phyloP scores from a whole-genome alignment of 1,140 invertebrate genomes.

The Druon quercuslanigerum region DNA sequence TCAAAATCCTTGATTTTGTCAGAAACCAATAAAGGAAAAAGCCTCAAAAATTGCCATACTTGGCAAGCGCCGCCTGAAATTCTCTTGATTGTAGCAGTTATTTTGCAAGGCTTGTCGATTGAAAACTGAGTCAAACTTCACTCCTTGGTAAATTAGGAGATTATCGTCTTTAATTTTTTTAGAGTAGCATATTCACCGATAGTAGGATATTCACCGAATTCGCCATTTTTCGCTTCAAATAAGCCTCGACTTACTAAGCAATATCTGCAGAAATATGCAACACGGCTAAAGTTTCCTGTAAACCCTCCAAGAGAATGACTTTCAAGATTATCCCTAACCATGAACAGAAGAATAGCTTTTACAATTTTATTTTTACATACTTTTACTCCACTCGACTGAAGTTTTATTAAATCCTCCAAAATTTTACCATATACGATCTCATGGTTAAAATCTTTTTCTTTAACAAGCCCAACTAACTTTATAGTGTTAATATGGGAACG shows the following conservation, averaged over 20 bases:
- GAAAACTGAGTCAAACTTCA: slow-evolving; percentile 35
- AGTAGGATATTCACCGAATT: background rate
- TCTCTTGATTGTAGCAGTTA: background rate
- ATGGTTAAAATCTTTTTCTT: no score
- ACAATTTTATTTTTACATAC: slow-evolving; percentile 29
- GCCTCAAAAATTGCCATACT: slow-evolving; percentile 20
- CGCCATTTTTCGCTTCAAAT: background rate
- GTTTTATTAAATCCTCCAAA: no score
- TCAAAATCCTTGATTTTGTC: slow-evolving; percentile 30
- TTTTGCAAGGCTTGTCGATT: slow-evolving; percentile 28
- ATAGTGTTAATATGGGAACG: slow-evolving; percentile 56
- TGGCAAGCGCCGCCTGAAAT: slow-evolving; percentile 24
- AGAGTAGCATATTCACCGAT: slow-evolving; percentile 3
- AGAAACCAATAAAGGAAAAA: slow-evolving; percentile 28
- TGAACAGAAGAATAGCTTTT: slow-evolving; percentile 53
- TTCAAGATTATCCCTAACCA: slow-evolving; percentile 58
- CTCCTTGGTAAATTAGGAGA: slow-evolving; percentile 28
- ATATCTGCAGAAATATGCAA: slow-evolving; percentile 39
- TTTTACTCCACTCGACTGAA: slow-evolving; percentile 54
- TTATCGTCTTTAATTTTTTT: slow-evolving; percentile 30
- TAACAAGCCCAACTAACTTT: slow-evolving; percentile 55
- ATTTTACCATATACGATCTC: no score
- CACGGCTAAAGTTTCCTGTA: slow-evolving; percentile 35
- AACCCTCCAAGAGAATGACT: slow-evolving; percentile 60
- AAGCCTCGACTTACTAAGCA: slow-evolving; percentile 18